phyloP scores from a whole-genome alignment of 1,140 invertebrate species.

The Meloidogyne exigua region DNA sequence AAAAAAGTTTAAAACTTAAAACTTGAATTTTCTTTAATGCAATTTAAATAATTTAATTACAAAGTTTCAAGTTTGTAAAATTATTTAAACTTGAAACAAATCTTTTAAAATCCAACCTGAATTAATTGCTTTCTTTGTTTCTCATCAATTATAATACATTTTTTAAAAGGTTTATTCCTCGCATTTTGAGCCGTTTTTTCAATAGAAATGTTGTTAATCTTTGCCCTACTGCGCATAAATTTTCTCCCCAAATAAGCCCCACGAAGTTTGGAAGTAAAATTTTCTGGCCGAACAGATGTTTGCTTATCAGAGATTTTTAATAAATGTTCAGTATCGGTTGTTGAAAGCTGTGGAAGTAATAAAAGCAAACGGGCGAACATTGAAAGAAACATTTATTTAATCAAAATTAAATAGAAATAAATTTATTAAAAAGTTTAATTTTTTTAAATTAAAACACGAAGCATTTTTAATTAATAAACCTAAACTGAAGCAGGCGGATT shows the following conservation, averaged over 20 bases:
- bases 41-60: too few relatives aligned
- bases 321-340: conserved; percentile 41
- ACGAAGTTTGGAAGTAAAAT: conserved; percentile 4
- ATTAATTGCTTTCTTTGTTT: conserved; percentile 52
- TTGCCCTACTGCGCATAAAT: neutral
- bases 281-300: neutral
- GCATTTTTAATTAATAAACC: too few relatives aligned
- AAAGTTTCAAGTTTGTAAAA: too few relatives aligned
- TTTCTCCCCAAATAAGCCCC: neutral
- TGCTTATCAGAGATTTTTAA: conserved; percentile 35
- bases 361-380: conserved; percentile 53
- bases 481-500: neutral
- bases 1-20: neutral
- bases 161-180: neutral
- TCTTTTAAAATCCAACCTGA: conserved; percentile 37
- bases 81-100: neutral
- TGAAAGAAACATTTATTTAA: conserved; percentile 17
- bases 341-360: conserved; percentile 49
- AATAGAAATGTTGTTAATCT: neutral
- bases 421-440: too few relatives aligned
- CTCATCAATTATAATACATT: conserved; percentile 50
- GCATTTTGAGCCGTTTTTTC: neutral
- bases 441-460: too few relatives aligned
- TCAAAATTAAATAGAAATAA: too few relatives aligned
- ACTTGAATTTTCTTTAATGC: too few relatives aligned